Evolutionary conservation across 2,797 vertebrate genomes (phyloP), one percentile per base, ranked within the genome.

Genomic region (Coregonus suidteri): DNA sequence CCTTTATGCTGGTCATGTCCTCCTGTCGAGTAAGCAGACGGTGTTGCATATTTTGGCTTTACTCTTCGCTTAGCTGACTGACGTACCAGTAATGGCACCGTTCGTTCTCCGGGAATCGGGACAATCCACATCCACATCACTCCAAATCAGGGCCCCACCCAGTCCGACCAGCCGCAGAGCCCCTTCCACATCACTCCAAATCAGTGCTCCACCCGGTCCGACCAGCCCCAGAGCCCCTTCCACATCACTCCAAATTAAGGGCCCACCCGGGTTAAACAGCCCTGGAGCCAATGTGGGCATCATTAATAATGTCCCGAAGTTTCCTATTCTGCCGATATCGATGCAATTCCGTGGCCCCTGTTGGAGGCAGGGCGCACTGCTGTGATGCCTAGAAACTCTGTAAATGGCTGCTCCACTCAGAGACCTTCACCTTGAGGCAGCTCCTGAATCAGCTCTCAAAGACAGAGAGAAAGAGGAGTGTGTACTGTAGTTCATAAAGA

Each of bases 271-370:
- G 9, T 9, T 9, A 9, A 47, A 7, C 66, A 82, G 84, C 88
- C 73, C 4, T 70, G 25, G 76, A 84, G 75, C 83, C 81, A 67
- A 14, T 79, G 75, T 72, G 53, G 90, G 86, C 87, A 85, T 91
- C 86, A 83, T 90, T 93, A 88, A 91, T 93, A 93, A 93, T 77
- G 79, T 85, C 74, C 83, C 89, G 88, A 91, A 90, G 91, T 93
- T 87, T 84, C 82, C 84, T 81, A 84, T 86, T 85, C 82, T 77
- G 56, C 73, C 70, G 71, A 73, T 59, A 77, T 80, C 77, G 67
- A 75, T 87, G 79, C 83, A 84, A 88, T 89, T 88, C 85, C 83
- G 81, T 83, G 82, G 81, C 82, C 77, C 79, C 74, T 78, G 31
- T 35, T 16, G 4, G 84, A 66, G 75, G 53, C 79, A 9, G 4